Percentiles rank a stretch among this genome's conserved stretches.
phyloP scores from a whole-genome alignment of 2,888 invertebrate genomes.

The Caenorhabditis wallacei region DNA sequence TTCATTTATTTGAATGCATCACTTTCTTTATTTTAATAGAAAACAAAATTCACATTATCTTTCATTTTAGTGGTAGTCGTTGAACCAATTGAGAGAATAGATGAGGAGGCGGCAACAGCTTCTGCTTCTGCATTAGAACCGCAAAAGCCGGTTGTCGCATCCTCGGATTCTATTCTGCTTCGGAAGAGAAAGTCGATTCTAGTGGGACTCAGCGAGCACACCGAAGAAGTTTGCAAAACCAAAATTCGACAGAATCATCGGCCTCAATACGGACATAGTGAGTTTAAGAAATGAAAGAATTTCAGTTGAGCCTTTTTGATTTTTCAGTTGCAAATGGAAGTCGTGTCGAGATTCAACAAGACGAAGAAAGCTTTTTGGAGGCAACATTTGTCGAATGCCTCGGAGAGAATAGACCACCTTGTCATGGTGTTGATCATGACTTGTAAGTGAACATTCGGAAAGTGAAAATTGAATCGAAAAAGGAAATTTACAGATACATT shows the following conservation, averaged over 20 bases:
- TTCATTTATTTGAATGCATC: background rate
- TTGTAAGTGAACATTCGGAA: constrained; percentile 15
- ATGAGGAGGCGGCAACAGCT: constrained; percentile 28
- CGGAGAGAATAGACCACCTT: constrained; percentile 67
- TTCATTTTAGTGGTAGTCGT: constrained; percentile 56
- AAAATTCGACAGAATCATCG: constrained; percentile 72
- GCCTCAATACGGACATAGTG: constrained; percentile 76
- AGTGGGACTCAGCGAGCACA: constrained; percentile 57
- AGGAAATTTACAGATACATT: constrained; percentile 77
- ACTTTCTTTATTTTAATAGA: background rate
- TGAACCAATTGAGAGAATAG: constrained; percentile 53
- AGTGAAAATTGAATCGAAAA: too few relatives aligned
- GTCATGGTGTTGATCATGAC: constrained; percentile 75
- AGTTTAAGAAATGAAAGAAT: constrained; percentile 34
- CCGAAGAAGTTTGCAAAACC: constrained; percentile 75
- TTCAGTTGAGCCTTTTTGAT: background rate
- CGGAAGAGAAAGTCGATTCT: constrained; percentile 60
- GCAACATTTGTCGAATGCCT: constrained; percentile 80
- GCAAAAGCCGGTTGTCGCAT: constrained; percentile 19
- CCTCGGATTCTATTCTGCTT: constrained; percentile 46
- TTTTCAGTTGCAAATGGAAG: constrained; percentile 78
- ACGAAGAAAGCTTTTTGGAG: constrained; percentile 71
- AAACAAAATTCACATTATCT: constrained; percentile 13
- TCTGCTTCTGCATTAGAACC: background rate
- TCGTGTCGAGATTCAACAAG: constrained; percentile 81